Evolutionary conservation across 2,113 vertebrate genomes (phyloP).

Genomic region (Paratilapia polleni): DNA sequence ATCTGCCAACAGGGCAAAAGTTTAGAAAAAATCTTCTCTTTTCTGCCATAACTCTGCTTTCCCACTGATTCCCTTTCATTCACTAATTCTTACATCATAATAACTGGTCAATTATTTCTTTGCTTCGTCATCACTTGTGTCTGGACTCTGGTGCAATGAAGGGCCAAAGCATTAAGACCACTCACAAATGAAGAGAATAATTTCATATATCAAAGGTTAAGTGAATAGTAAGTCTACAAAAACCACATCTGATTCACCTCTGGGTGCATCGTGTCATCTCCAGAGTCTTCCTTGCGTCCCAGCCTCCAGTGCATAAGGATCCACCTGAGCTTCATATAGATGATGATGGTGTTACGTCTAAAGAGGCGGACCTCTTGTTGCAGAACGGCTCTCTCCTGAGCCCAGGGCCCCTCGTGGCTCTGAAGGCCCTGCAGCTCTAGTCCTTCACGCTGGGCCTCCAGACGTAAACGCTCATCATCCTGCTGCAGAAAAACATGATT

Average conservation of each 20-base stretch:
- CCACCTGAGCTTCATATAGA: slow-evolving; percentile 94
- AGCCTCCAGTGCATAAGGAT: slow-evolving; percentile 92
- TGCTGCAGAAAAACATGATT: slow-evolving; percentile 54
- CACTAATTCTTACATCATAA: background rate
- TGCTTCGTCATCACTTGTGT: background rate
- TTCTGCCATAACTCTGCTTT: background rate
- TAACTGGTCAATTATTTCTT: background rate
- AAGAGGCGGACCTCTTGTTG: slow-evolving; percentile 91
- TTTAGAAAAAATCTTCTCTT: background rate
- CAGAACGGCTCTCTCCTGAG: slow-evolving; percentile 87
- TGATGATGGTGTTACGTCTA: slow-evolving; percentile 90
- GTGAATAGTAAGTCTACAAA: background rate
- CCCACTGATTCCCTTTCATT: background rate
- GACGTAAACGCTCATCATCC: slow-evolving; percentile 85
- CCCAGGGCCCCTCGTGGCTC: slow-evolving; percentile 86
- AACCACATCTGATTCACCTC: slow-evolving; percentile 81
- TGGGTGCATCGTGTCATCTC: slow-evolving; percentile 69
- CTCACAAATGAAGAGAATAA: background rate
- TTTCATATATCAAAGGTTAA: background rate
- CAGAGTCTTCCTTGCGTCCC: slow-evolving; percentile 80
- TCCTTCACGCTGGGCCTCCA: slow-evolving; percentile 84
- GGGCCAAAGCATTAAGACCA: background rate
- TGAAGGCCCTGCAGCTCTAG: slow-evolving; percentile 91
- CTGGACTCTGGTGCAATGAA: background rate
- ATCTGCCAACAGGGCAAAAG: background rate